Percentiles rank a stretch among this genome's conserved stretches.
These are phyloP conservation scores for Melinaea menophilus DNA, from an alignment of 2,888 invertebrate species.

Conservation along the genomic window DNA sequence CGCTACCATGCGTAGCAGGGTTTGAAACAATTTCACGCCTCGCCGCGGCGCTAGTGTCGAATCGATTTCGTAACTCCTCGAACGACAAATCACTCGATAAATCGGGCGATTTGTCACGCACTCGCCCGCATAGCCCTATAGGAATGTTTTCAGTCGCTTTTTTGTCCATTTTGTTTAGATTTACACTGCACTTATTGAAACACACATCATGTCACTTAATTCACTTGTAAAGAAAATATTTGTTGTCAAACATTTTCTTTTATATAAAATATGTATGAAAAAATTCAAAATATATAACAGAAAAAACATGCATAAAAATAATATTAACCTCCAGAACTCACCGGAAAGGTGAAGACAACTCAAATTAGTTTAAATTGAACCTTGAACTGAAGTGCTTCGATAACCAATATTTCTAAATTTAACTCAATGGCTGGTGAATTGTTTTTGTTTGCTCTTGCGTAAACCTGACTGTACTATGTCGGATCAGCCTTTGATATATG, in stretches of 20 bases:
- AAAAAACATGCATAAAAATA: not conserved
- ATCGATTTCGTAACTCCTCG: conserved; percentile 67
- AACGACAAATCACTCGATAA: conserved; percentile 60
- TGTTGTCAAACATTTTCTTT: not conserved
- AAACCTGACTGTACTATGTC: conserved; percentile 23
- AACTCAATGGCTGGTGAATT: conserved; percentile 29
- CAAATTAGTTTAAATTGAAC: conserved; percentile 11
- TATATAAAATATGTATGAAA: not conserved
- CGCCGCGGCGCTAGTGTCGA: conserved; percentile 66
- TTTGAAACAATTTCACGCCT: conserved; percentile 64
- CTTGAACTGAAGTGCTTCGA: conserved; percentile 16
- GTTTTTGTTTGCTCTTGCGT: conserved; percentile 28
- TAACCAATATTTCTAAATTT: conserved; percentile 29
- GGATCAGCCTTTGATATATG: conserved; percentile 20
- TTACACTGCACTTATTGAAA: conserved; percentile 25
- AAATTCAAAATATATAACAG: not conserved
- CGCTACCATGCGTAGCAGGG: conserved; percentile 72
- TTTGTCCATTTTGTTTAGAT: conserved; percentile 39
- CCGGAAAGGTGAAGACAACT: not conserved
- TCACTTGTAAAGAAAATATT: not conserved
- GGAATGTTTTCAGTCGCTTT: conserved; percentile 37
- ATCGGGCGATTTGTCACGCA: conserved; percentile 56
- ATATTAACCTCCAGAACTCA: not conserved
- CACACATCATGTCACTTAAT: conserved; percentile 19
- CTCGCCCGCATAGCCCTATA: conserved; percentile 61